phyloP scores from a whole-genome alignment of 1,140 invertebrate species.

The Heterodera schachtii region DNA sequence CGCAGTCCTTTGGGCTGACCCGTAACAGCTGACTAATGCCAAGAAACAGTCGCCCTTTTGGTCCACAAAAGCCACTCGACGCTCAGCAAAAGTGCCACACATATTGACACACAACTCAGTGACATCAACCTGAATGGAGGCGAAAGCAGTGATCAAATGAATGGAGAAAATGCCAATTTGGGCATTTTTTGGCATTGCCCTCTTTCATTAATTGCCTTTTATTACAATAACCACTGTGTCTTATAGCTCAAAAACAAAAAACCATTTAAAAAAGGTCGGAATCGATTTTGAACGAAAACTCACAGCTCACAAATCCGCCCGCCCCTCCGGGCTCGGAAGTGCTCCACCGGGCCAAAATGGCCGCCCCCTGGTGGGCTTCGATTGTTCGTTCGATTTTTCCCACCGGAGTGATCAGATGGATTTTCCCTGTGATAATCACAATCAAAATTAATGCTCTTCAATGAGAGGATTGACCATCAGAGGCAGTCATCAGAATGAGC shows the following conservation, averaged over 20 bases:
- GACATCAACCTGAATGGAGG: constrained; percentile 28
- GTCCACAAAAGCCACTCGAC: constrained; percentile 80
- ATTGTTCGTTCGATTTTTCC: constrained; percentile 89
- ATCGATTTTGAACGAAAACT: too few relatives aligned
- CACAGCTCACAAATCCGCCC: constrained; percentile 81
- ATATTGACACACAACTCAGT: constrained; percentile 79
- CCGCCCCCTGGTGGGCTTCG: constrained; percentile 86
- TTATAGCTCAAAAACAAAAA: too few relatives aligned
- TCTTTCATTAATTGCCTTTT: too few relatives aligned
- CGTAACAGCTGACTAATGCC: constrained; percentile 74
- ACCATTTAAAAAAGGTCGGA: too few relatives aligned
- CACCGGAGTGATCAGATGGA: constrained; percentile 82
- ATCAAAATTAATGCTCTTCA: constrained; percentile 3
- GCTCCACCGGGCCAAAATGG: constrained; percentile 76
- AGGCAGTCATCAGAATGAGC: constrained; percentile 36
- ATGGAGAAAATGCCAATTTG: too few relatives aligned
- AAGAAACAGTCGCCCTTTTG: constrained; percentile 80
- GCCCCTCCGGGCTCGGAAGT: constrained; percentile 79
- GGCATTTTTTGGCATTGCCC: too few relatives aligned
- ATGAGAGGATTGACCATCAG: constrained; percentile 30
- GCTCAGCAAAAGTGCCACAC: constrained; percentile 74
- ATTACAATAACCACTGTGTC: too few relatives aligned
- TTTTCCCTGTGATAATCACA: constrained; percentile 72
- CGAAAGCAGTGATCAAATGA: too few relatives aligned
- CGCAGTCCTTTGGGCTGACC: constrained; percentile 69